A percentile compares a stretch with the other conserved stretches of the same genome.
These are phyloP conservation scores for Rhincodon typus DNA, from an alignment of 2,797 vertebrate genomes.

Conservation along the genomic window DNA sequence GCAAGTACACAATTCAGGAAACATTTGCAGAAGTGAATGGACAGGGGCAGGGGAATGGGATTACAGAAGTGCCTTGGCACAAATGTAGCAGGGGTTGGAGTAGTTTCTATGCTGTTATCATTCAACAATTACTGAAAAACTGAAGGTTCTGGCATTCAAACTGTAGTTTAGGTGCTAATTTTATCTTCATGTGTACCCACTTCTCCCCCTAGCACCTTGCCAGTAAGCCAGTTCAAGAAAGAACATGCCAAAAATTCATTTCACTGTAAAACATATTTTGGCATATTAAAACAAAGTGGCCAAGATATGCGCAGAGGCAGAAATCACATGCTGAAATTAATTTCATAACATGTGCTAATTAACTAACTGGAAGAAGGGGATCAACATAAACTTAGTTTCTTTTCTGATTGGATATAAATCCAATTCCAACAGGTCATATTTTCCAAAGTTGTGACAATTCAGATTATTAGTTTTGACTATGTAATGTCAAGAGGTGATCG, in stretches of 20 bases:
- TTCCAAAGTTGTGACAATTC: not conserved
- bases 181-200: not conserved
- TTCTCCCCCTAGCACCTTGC: not conserved
- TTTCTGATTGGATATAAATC: not conserved
- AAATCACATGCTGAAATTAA: not conserved
- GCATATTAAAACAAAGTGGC: not conserved
- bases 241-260: not conserved
- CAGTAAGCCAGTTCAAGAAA: not conserved
- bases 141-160: not conserved
- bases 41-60: not conserved
- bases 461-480: not conserved
- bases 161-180: not conserved
- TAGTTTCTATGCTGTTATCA: not conserved
- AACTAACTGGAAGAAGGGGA: not conserved
- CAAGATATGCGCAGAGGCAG: conserved; percentile 2
- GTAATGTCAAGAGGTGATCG: not conserved
- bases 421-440: not conserved
- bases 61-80: too few species aligned
- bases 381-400: conserved; percentile 3
- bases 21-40: not conserved
- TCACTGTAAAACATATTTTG: not conserved
- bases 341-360: not conserved
- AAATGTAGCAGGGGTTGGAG: not conserved
- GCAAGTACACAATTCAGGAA: not conserved
- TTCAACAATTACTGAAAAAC: not conserved